Evolutionary conservation across 1,140 invertebrate genomes (phyloP).

Genomic region (Notospermus geniculatus): DNA sequence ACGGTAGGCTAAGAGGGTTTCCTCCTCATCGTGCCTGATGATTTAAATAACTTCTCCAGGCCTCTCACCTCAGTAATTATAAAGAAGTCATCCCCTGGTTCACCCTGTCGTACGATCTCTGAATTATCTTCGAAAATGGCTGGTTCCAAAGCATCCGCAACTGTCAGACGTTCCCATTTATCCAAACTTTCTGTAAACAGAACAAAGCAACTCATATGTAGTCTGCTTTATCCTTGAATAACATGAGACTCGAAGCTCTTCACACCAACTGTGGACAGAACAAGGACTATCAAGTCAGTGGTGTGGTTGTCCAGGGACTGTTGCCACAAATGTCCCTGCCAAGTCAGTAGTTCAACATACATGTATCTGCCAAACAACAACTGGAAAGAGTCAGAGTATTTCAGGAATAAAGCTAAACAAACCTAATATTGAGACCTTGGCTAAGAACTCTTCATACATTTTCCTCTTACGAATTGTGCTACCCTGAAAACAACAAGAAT

Average conservation of each 20-base stretch:
- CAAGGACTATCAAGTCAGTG: no score
- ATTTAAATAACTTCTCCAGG: no score
- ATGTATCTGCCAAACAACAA: no score
- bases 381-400: no score
- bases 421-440: constrained; percentile 95
- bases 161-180: constrained; percentile 97
- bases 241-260: neutral
- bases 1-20: no score
- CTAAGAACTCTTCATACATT: constrained; percentile 99
- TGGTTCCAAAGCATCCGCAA: constrained; percentile 95
- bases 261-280: no score
- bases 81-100: constrained; percentile 98
- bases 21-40: no score
- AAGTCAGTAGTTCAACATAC: no score
- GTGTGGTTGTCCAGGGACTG: no score
- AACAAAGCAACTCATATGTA: neutral
- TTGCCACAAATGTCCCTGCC: no score
- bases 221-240: neutral
- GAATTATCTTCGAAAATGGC: constrained; percentile 87
- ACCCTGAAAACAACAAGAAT: constrained; percentile 49
- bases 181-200: constrained; percentile 90
- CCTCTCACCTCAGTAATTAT: constrained; percentile 88
- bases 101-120: constrained; percentile 95
- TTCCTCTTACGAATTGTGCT: constrained; percentile 98
- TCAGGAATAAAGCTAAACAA: no score